Conservation (phyloP, 92 coral and sea anemone species). For the Desmophyllum pertusum region DNA sequence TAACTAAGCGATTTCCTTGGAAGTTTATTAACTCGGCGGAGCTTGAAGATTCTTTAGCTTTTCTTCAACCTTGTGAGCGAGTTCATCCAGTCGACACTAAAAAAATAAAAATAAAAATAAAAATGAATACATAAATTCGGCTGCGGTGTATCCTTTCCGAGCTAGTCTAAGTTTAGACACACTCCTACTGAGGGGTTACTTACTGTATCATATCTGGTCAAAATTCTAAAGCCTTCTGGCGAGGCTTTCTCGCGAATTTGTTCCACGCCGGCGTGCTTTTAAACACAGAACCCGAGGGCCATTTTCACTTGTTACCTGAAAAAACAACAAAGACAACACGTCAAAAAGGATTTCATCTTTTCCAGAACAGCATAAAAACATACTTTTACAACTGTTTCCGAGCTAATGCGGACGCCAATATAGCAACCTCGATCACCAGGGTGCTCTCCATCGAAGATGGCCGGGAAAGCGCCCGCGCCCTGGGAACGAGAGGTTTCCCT, state of each 20-base stretch:
- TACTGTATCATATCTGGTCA: slow-evolving; percentile 45
- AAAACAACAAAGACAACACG: background rate
- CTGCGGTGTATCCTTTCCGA: background rate
- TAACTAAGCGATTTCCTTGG: background rate
- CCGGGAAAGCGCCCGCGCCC: too few relatives aligned
- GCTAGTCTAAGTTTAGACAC: background rate
- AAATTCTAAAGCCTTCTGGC: slow-evolving; percentile 39
- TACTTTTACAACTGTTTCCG: background rate
- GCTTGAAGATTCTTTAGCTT: slow-evolving; percentile 31
- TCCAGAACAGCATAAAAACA: background rate
- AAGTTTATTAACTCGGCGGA: slow-evolving; percentile 8
- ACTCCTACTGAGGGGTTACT: background rate
- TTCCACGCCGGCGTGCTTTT: slow-evolving; percentile 53
- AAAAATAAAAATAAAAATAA: background rate
- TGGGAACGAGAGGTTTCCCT: background rate
- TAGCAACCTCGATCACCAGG: background rate
- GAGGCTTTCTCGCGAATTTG: slow-evolving; percentile 45
- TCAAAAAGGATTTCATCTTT: background rate
- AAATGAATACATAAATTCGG: too few relatives aligned
- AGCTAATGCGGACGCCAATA: background rate
- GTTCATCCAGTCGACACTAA: slow-evolving; percentile 51
- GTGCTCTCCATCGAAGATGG: too few relatives aligned
- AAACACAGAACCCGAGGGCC: slow-evolving; percentile 63
- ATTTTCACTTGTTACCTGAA: slow-evolving; percentile 57
- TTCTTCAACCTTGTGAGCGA: slow-evolving; percentile 39